These are phyloP conservation scores for Etheostoma nigrum DNA, from an alignment of 2,797 vertebrate genomes.

Conservation along the genomic window DNA sequence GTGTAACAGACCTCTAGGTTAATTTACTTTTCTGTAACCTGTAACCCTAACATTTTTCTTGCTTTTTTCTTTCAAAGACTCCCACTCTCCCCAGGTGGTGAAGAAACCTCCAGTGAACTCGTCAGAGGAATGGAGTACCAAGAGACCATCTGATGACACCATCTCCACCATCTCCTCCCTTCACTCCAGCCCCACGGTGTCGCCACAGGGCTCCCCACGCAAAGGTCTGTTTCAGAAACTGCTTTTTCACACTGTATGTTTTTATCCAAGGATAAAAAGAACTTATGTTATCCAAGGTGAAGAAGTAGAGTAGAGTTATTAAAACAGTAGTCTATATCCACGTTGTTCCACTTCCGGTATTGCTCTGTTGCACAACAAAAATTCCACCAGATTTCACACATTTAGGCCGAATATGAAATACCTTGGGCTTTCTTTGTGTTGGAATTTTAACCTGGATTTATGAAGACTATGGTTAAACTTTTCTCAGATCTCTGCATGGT, in stretches of 20 bases:
- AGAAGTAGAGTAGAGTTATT: neutral
- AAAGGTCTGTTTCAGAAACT: constrained; percentile 83
- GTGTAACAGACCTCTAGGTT: neutral
- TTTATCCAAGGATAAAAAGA: neutral
- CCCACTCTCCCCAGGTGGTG: constrained; percentile 86
- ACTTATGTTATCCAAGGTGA: neutral
- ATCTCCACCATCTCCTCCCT: constrained; percentile 89
- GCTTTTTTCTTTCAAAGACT: constrained; percentile 72
- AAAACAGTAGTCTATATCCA: too few relatives aligned
- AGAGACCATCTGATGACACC: constrained; percentile 89
- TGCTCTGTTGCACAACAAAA: too few relatives aligned
- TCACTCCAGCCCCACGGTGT: constrained; percentile 92
- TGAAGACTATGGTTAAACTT: too few relatives aligned
- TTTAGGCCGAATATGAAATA: too few relatives aligned
- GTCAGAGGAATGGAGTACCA: constrained; percentile 87
- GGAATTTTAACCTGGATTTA: too few relatives aligned
- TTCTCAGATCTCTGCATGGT: too few relatives aligned
- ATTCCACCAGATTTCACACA: too few relatives aligned
- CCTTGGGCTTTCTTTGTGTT: too few relatives aligned
- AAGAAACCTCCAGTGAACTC: constrained; percentile 85
- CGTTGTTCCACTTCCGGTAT: too few relatives aligned
- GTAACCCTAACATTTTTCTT: too few relatives aligned
- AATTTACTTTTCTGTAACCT: neutral
- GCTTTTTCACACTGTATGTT: neutral
- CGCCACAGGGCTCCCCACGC: constrained; percentile 92